A percentile compares a stretch with the other conserved stretches of the same genome.
These are phyloP conservation scores for Berghia stephanieae DNA, from an alignment of 1,140 invertebrate species.

Conservation along the genomic window DNA sequence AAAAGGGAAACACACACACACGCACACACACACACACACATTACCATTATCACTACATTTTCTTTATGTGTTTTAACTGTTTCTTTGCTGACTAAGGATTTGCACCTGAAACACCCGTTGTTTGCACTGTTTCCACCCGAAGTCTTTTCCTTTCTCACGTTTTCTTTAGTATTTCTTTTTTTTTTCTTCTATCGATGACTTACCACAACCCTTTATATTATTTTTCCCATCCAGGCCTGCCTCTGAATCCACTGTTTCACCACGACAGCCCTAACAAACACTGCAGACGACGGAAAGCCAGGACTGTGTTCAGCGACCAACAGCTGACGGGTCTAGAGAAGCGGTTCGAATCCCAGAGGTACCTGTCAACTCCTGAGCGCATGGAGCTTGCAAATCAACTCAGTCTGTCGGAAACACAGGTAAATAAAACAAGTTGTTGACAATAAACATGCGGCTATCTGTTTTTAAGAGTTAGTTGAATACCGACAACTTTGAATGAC, in stretches of 20 bases:
- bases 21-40: too few relatives aligned
- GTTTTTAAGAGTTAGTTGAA: too few relatives aligned
- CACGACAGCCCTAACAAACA: slow-evolving; percentile 79
- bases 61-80: not conserved
- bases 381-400: slow-evolving; percentile 66
- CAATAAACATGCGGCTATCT: too few relatives aligned
- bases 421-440: too few relatives aligned
- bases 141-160: too few relatives aligned
- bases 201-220: slow-evolving; percentile 37
- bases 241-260: slow-evolving; percentile 78
- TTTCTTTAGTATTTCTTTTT: not conserved
- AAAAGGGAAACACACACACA: too few relatives aligned
- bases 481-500: too few relatives aligned
- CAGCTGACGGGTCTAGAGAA: slow-evolving; percentile 77
- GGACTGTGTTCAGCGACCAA: slow-evolving; percentile 98
- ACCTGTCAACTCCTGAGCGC: slow-evolving; percentile 88
- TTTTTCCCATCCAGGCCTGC: slow-evolving; percentile 71
- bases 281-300: slow-evolving; percentile 89
- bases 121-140: too few relatives aligned
- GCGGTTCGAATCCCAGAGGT: slow-evolving; percentile 94
- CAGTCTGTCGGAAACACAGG: slow-evolving; percentile 66
- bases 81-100: too few relatives aligned
- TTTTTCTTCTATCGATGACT: too few relatives aligned
- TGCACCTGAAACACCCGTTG: too few relatives aligned
- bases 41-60: not conserved